phyloP scores from a whole-genome alignment of 1,140 invertebrate species.

The Drosophila micromelanica region DNA sequence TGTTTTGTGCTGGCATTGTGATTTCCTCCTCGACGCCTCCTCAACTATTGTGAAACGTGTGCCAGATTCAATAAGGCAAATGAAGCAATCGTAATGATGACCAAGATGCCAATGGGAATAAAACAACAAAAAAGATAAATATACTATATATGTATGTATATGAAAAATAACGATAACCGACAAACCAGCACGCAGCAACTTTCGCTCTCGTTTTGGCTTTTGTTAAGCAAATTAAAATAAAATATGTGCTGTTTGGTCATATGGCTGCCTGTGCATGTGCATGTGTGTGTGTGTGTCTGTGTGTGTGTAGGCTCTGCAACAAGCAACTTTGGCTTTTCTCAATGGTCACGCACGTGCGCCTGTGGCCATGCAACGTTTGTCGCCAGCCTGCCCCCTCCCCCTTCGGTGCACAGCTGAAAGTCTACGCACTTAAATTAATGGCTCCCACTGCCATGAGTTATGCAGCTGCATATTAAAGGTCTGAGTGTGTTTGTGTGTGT shows the following conservation, averaged over 20 bases:
- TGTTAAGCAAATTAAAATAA: conserved; percentile 80
- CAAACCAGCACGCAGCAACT: conserved; percentile 18
- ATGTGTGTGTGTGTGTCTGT: background rate
- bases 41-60: conserved; percentile 61
- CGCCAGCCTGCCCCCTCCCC: no score
- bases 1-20: conserved; percentile 75
- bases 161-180: background rate
- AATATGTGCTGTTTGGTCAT: conserved; percentile 47
- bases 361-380: no score
- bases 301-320: no score
- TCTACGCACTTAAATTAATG: conserved; percentile 69
- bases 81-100: conserved; percentile 76
- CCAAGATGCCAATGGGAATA: conserved; percentile 11
- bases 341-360: no score
- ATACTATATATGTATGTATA: no score
- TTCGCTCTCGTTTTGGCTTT: conserved; percentile 51
- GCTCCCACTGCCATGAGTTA: conserved; percentile 74
- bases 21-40: conserved; percentile 49
- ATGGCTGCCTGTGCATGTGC: background rate
- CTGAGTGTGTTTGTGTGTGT: conserved; percentile 18
- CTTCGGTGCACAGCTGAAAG: conserved; percentile 2
- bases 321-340: no score
- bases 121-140: conserved; percentile 7
- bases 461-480: conserved; percentile 77
- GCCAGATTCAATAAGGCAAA: conserved; percentile 79